A percentile compares a stretch with the other conserved stretches of the same genome.
These are phyloP conservation scores for Pocillopora grandis DNA, from an alignment of 92 coral and sea anemone species.

Conservation along the genomic window DNA sequence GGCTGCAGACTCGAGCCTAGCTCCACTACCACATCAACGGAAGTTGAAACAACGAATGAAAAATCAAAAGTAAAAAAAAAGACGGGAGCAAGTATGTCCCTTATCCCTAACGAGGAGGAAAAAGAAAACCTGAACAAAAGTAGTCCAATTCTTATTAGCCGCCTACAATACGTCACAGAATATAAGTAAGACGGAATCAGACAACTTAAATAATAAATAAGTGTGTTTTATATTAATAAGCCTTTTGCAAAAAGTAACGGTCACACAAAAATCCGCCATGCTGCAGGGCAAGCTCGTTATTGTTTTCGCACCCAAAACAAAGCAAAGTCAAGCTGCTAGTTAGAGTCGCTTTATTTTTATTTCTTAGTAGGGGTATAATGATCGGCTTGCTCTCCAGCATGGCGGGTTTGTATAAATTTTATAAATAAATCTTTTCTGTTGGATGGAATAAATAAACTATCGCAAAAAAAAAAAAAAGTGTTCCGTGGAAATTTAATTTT, in stretches of 20 bases:
- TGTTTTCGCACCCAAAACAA: background rate
- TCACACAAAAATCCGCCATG: too few relatives aligned
- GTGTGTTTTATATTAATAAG: background rate
- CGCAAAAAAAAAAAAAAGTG: background rate
- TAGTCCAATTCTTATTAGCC: conserved; percentile 26
- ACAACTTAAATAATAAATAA: too few relatives aligned
- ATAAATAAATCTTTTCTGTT: too few relatives aligned
- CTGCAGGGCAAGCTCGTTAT: background rate
- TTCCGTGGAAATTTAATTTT: conserved; percentile 1
- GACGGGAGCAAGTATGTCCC: conserved; percentile 34
- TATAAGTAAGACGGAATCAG: too few relatives aligned
- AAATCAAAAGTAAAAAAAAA: conserved; percentile 18
- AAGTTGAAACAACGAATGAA: conserved; percentile 38
- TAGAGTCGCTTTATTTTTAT: too few relatives aligned
- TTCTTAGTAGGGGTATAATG: too few relatives aligned
- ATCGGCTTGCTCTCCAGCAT: too few relatives aligned
- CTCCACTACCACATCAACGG: conserved; percentile 17
- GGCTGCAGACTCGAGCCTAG: conserved; percentile 41
- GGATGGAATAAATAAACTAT: background rate
- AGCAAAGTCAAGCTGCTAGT: too few relatives aligned
- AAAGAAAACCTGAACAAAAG: conserved; percentile 54
- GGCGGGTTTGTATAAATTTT: too few relatives aligned
- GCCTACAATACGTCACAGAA: background rate
- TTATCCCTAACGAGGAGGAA: conserved; percentile 1
- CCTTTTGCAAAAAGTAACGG: too few relatives aligned